Conservation (phyloP, 2,888 invertebrate genomes). For the Euzophera pinguis region DNA sequence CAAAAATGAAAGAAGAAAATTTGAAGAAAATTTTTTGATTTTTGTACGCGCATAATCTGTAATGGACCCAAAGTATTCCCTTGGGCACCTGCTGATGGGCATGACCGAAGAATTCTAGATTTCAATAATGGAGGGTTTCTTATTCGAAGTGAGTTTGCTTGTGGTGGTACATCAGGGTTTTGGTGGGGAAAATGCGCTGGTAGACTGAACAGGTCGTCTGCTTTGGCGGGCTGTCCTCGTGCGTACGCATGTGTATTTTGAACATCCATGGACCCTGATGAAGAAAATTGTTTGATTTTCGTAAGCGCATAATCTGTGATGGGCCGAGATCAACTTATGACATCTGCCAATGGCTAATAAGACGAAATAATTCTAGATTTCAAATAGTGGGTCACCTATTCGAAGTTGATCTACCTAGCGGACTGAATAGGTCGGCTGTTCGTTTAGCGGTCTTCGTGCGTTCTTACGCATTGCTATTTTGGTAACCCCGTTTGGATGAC, state of each 20-base stretch:
- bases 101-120: too few relatives aligned
- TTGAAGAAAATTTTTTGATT: too few relatives aligned
- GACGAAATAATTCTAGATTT: too few relatives aligned
- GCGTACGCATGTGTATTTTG: conserved; percentile 84
- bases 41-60: too few relatives aligned
- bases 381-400: conserved; percentile 74
- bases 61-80: too few relatives aligned
- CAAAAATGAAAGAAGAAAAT: too few relatives aligned
- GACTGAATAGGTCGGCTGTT: conserved; percentile 81
- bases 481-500: too few relatives aligned
- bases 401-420: conserved; percentile 82
- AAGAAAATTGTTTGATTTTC: too few relatives aligned
- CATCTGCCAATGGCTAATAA: too few relatives aligned
- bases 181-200: conserved; percentile 79
- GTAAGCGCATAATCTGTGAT: too few relatives aligned
- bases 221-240: conserved; percentile 78
- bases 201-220: conserved; percentile 82
- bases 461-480: conserved; percentile 85
- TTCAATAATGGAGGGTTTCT: conserved; percentile 71
- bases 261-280: conserved; percentile 81
- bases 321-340: too few relatives aligned
- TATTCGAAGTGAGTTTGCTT: conserved; percentile 82
- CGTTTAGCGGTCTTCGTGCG: conserved; percentile 79
- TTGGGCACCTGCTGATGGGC: too few relatives aligned
- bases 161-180: conserved; percentile 81